Evolutionary conservation across 1,140 invertebrate genomes (phyloP).

Genomic region (Ostrea denselamellosa): DNA sequence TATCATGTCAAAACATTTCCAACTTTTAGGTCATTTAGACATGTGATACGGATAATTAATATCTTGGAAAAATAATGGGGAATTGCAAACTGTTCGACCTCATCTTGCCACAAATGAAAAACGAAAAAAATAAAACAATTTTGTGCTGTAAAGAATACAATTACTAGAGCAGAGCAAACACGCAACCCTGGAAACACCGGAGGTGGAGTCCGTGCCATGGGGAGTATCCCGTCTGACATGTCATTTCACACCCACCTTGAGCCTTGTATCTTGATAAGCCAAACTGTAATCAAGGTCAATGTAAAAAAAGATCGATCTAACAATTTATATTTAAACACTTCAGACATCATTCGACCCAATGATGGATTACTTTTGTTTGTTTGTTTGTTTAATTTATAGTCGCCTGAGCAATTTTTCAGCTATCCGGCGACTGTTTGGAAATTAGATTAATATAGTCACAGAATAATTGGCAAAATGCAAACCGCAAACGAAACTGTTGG

Average conservation of each 20-base stretch:
- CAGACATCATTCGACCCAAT: background rate
- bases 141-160: background rate
- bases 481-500: background rate
- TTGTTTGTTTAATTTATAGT: too few species aligned
- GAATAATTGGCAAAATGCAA: too few species aligned
- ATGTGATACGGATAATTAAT: too few species aligned
- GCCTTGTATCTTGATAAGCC: background rate
- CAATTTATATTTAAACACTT: background rate
- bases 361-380: too few species aligned
- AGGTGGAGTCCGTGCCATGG: background rate
- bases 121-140: too few species aligned
- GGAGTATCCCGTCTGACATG: background rate
- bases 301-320: background rate
- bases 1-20: too few species aligned
- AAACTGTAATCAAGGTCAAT: background rate
- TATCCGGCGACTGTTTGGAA: too few species aligned
- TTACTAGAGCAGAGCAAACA: background rate
- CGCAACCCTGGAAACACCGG: background rate
- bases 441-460: too few species aligned
- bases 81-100: background rate
- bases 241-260: background rate
- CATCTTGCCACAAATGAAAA: too few species aligned
- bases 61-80: too few species aligned
- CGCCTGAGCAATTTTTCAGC: too few species aligned
- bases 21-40: too few species aligned